These are phyloP conservation scores for Teinopalpus imperialis DNA, from an alignment of 2,888 invertebrate species.

Conservation along the genomic window DNA sequence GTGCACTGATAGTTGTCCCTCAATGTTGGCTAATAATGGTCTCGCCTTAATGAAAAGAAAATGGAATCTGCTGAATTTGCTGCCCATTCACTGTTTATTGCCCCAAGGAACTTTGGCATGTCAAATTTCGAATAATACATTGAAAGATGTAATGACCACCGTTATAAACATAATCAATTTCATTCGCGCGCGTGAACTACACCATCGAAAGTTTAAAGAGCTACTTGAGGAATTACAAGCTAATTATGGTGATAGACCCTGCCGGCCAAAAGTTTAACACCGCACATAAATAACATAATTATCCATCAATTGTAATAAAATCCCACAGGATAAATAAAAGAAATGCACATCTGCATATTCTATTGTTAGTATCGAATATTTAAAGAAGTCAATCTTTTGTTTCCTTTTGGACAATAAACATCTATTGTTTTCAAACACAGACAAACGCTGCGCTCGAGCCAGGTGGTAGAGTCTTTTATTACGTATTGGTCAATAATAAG, in stretches of 20 bases:
- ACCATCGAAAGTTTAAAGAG: slow-evolving; percentile 20
- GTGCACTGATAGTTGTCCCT: slow-evolving; percentile 26
- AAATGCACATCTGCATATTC: too few species aligned
- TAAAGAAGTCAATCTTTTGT: too few species aligned
- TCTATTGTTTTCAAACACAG: too few species aligned
- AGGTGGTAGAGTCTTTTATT: too few species aligned
- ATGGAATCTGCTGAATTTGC: slow-evolving; percentile 14
- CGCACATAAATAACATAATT: too few species aligned
- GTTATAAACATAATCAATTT: slow-evolving; percentile 22
- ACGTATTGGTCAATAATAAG: too few species aligned
- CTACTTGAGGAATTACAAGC: slow-evolving; percentile 25
- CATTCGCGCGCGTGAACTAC: slow-evolving; percentile 22
- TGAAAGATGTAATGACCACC: slow-evolving; percentile 9
- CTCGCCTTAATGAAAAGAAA: slow-evolving; percentile 20
- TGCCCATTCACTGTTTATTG: slow-evolving; percentile 18
- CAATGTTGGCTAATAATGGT: slow-evolving; percentile 26
- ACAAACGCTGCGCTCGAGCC: too few species aligned
- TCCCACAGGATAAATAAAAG: too few species aligned
- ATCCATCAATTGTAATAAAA: too few species aligned
- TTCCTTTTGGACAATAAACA: too few species aligned
- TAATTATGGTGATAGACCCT: slow-evolving; percentile 14
- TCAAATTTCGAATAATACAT: slow-evolving; percentile 18
- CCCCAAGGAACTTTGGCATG: slow-evolving; percentile 20
- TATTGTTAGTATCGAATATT: too few species aligned
- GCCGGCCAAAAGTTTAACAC: too few species aligned